A percentile compares a stretch with the other conserved stretches of the same genome.
Evolutionary conservation across 2,797 vertebrate genomes (phyloP).

Genomic region (Pseudochromis fuscus): DNA sequence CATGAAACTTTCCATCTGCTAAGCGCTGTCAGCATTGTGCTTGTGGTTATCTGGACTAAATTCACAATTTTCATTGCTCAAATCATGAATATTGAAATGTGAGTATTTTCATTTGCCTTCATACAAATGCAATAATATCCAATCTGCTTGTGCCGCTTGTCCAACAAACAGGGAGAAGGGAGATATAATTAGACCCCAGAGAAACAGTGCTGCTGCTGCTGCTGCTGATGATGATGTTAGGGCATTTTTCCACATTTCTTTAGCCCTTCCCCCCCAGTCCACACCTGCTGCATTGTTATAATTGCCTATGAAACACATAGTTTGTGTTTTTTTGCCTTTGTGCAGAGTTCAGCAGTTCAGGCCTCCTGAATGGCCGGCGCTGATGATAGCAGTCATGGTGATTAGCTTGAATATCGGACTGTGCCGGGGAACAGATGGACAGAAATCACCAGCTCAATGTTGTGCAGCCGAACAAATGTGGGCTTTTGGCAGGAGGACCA

Average conservation of each 20-base stretch:
- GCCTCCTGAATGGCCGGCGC: slow-evolving; percentile 43
- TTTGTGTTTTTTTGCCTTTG: slow-evolving; percentile 28
- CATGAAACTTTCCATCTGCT: slow-evolving; percentile 33
- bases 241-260: slow-evolving; percentile 22
- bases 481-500: slow-evolving; percentile 69
- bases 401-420: slow-evolving; percentile 71
- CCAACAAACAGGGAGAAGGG: slow-evolving; percentile 52
- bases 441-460: slow-evolving; percentile 78
- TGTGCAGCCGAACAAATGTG: slow-evolving; percentile 76
- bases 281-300: slow-evolving; percentile 47
- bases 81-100: slow-evolving; percentile 64
- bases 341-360: slow-evolving; percentile 53
- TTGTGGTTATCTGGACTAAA: slow-evolving; percentile 31
- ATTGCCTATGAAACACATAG: slow-evolving; percentile 22
- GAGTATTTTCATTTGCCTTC: slow-evolving; percentile 54
- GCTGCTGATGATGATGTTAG: too few relatives aligned
- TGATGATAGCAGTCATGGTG: slow-evolving; percentile 64
- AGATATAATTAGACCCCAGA: slow-evolving; percentile 54
- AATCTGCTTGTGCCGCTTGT: slow-evolving; percentile 60
- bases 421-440: slow-evolving; percentile 79
- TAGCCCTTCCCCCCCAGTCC: slow-evolving; percentile 10
- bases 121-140: slow-evolving; percentile 62
- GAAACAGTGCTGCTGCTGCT: slow-evolving; percentile 22
- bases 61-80: slow-evolving; percentile 38
- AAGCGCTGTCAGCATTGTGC: slow-evolving; percentile 21